Evolutionary conservation across 35 echinoderm and acorn worm species (phyloP), one percentile per base, ranked within the genome.

Genomic region (Eucidaris tribuloides): DNA sequence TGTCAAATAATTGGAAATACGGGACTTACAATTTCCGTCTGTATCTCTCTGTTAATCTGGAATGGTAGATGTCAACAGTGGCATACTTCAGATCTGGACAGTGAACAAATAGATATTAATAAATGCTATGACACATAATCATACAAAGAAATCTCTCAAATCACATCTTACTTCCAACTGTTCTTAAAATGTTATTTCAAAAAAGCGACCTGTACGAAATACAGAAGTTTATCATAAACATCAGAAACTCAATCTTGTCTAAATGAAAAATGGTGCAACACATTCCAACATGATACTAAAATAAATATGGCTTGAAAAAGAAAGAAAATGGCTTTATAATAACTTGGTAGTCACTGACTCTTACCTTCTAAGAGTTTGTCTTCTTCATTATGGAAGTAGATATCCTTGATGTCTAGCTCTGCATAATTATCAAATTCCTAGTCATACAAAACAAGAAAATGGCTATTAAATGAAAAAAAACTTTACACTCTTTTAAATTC

Each of bases 361-460:
- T 52, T 87, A 96, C 93, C 93, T 65, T 81, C 82, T 82, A 97
- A 80, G 34, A 97, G 78, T 56, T 70, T 28, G n/a, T 97, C 94
- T 33, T 91, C 89, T 36, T 93, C 90, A 46, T 82, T 92, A 39
- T 92, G 90, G 70, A 93, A 97, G 40, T 97, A 97, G 25, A 97
- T 92, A 83, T 97, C 94, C 42, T 89, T 85, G 17, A 97, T 41
- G 59, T 97, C 94, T 55, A 87, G 88, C 63, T 97, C 94, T 18
- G 94, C 94, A 78, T 92, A 92, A 31, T 97, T 97, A 38, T 97
- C 94, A 87, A 82, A 92, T 77, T 97, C 93, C 93, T 96, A 38
- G 45, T 52, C n/a, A 52, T 52, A 52, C 9, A 52, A n/a, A 19
- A 59, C 9, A 80, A 30, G 43, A 39, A 71, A 50, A 35, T 2